These are phyloP conservation scores for Linurgus olivaceus DNA, from an alignment of 2,797 vertebrate genomes.

Conservation along the genomic window DNA sequence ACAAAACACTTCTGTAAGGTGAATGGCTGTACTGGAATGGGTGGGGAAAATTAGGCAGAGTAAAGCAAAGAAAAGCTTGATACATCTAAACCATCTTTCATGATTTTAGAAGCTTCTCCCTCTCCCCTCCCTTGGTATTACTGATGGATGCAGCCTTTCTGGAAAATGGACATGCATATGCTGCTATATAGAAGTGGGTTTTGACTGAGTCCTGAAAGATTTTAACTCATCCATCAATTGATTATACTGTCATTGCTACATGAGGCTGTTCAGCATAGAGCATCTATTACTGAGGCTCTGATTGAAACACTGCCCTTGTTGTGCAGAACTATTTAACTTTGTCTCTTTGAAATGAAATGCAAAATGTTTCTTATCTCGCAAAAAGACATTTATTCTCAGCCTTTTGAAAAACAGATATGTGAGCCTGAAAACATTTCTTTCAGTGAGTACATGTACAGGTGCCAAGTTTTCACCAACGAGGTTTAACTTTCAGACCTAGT, in stretches of 20 bases:
- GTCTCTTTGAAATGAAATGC: conserved; percentile 42
- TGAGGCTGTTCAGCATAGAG: conserved; percentile 11
- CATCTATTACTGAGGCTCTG: conserved; percentile 22
- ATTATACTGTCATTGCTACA: conserved; percentile 55
- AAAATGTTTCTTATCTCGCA: conserved; percentile 18
- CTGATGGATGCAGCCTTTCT: conserved; percentile 15
- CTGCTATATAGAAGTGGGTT: background rate
- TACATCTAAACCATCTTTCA: background rate
- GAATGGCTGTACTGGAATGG: background rate
- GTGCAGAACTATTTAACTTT: conserved; percentile 17
- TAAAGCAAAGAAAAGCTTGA: background rate
- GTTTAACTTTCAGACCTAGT: background rate
- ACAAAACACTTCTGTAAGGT: background rate
- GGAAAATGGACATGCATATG: background rate
- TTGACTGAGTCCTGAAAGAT: conserved; percentile 54
- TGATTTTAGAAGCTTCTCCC: background rate
- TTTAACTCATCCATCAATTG: conserved; percentile 61
- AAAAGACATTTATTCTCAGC: background rate
- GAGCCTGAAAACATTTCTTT: background rate
- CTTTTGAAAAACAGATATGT: background rate
- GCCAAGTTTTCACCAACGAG: background rate
- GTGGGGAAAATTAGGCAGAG: background rate
- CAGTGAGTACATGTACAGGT: background rate
- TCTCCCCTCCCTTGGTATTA: background rate
- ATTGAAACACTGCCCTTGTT: conserved; percentile 45